These are phyloP conservation scores for Trissolcus japonicus DNA, from an alignment of 2,888 invertebrate species.

Conservation along the genomic window DNA sequence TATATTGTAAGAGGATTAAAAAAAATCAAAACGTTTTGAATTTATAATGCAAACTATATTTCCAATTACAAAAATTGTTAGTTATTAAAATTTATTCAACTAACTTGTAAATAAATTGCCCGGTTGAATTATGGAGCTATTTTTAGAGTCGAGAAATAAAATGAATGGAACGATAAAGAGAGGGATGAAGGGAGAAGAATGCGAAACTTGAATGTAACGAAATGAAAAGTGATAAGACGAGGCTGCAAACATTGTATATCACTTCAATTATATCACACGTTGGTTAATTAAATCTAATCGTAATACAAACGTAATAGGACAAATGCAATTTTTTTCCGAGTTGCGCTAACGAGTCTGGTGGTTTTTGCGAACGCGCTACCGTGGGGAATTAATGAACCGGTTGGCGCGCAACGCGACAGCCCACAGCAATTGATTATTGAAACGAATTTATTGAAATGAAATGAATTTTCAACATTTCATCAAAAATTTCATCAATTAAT, in stretches of 20 bases:
- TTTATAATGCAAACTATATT: no score
- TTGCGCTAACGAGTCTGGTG: conserved; percentile 22
- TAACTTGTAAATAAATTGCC: no score
- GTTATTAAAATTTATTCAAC: no score
- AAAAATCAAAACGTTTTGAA: no score
- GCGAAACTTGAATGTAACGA: conserved; percentile 4
- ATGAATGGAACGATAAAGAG: no score
- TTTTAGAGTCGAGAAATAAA: no score
- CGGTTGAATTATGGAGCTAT: no score
- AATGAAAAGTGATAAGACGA: conserved; percentile 32
- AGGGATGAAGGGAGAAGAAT: background rate
- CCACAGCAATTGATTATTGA: conserved; percentile 46
- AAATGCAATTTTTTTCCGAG: conserved; percentile 19
- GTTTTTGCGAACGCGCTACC: conserved; percentile 32
- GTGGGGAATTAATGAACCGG: conserved; percentile 49
- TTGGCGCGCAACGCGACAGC: conserved; percentile 37
- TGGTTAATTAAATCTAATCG: conserved; percentile 47
- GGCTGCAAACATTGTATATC: conserved; percentile 31
- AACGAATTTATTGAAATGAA: conserved; percentile 49
- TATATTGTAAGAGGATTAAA: no score
- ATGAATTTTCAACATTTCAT: conserved; percentile 40
- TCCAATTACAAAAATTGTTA: no score
- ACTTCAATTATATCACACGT: conserved; percentile 29
- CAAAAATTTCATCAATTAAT: conserved; percentile 26
- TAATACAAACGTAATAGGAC: conserved; percentile 39